Base-by-base conservation (phyloP, 2,888 invertebrate species). In the Alloplasta piceator region DNA sequence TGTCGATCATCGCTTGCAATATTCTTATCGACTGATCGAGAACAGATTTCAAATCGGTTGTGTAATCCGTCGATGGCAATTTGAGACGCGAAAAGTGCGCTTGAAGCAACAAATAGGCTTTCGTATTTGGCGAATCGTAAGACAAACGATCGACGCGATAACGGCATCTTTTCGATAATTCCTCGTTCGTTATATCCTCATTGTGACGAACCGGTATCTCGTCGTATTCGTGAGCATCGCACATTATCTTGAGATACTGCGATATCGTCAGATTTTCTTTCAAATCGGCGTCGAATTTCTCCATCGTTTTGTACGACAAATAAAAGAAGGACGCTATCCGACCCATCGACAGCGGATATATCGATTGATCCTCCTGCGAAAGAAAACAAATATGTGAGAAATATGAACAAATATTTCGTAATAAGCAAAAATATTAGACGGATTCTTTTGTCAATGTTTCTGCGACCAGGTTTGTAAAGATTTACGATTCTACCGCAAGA, bases 201-300 rank as follows among this genome's bases (percentile, higher is more conserved):
- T 99, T 99, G 91, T 99, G 99, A 68, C 99, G 94, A 1, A 99
- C 99, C 0, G 99, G 99, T 84, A 99, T 94, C 86, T 98, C 96
- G 77, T 96, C 95, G 90, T 98, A 97, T 88, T 99, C 99, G 85
- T 97, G 95, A 0, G 96, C 95, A 91, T 98, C 96, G 41, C 97
- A 95, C 89, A 99, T 93, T 5, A 97, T 94, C 46, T 95, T 93
- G 55, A 99, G 91, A 72, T 98, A 93, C 14, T 97, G 95, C 74
- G 96, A 95, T 0, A 96, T 92, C 36, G 94, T 93, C 88, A 95
- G 93, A 81, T 95, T 94, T 0, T 94, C 91, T n/a, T 93, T 92
- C 60, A 99, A 91, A 41, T 94, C 93, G 46, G 95, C 94, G 58
- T 95, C 93, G 90, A 99, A 97, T 92, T 97, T 96, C 58, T 96